Percentiles rank a stretch among this genome's conserved stretches.
Evolutionary conservation across 2,797 vertebrate species (phyloP).

Genomic region (Pipistrellus pipistrellus): DNA sequence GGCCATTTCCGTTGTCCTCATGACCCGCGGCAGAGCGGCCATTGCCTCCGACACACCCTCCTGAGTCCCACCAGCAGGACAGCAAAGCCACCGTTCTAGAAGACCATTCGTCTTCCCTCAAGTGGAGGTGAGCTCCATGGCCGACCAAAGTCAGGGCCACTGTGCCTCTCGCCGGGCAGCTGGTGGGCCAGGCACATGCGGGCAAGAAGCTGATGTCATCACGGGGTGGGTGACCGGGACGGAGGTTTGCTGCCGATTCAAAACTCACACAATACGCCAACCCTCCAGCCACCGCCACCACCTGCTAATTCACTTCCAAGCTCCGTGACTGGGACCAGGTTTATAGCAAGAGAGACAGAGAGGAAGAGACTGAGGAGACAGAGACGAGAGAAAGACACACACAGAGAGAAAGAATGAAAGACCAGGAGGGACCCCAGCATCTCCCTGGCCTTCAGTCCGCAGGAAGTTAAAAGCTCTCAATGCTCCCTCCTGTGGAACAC

Average conservation of each 20-base stretch:
- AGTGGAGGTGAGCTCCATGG: background rate
- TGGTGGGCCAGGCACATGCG: background rate
- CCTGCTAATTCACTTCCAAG: background rate
- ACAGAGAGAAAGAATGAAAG: background rate
- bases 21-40: conserved; percentile 9
- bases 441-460: background rate
- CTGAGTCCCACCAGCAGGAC: background rate
- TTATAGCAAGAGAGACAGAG: background rate
- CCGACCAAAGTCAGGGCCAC: background rate
- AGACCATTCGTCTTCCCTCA: rapidly evolving
- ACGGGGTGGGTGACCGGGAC: conserved; percentile 24
- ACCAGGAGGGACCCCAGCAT: background rate
- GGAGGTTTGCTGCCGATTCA: background rate
- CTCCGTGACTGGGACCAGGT: too few relatives aligned
- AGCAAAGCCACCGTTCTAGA: background rate
- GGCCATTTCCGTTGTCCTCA: conserved; percentile 30
- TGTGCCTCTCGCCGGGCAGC: background rate
- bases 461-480: background rate
- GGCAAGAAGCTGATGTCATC: background rate
- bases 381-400: background rate
- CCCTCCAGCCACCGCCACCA: background rate
- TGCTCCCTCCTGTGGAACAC: background rate
- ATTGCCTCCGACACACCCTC: conserved; percentile 33
- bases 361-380: background rate
- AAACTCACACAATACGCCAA: background rate